These are phyloP conservation scores for Epinephelus coioides DNA, from an alignment of 2,797 vertebrate species.

Conservation along the genomic window DNA sequence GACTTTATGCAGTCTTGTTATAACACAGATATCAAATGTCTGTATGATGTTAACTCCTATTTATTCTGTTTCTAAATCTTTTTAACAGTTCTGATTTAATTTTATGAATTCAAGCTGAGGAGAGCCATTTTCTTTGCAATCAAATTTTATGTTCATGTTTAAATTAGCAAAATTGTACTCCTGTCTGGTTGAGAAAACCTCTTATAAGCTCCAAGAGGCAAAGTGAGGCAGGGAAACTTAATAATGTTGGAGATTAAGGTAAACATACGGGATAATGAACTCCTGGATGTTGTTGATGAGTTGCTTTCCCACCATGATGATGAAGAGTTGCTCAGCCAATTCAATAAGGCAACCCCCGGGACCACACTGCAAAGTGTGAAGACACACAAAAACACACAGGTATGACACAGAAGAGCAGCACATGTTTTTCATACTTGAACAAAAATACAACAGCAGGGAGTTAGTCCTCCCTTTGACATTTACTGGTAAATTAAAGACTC, in stretches of 20 bases:
- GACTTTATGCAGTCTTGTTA: background rate
- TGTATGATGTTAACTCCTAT: background rate
- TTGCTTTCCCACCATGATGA: slow-evolving; percentile 91
- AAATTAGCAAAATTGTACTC: background rate
- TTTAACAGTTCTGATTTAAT: background rate
- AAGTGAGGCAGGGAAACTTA: background rate
- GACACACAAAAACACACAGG: slow-evolving; percentile 39
- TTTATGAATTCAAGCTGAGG: background rate
- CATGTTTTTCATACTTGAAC: background rate
- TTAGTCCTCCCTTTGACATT: background rate
- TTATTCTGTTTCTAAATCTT: background rate
- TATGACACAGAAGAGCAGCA: background rate
- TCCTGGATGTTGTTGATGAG: slow-evolving; percentile 89
- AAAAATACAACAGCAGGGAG: background rate
- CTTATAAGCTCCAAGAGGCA: background rate
- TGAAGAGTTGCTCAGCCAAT: slow-evolving; percentile 88
- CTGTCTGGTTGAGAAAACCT: background rate
- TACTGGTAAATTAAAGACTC: slow-evolving; percentile 61
- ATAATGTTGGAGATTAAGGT: background rate
- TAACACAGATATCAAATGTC: background rate
- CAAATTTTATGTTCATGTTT: background rate
- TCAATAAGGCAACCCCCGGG: slow-evolving; percentile 88
- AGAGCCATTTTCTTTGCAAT: background rate
- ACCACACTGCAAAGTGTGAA: slow-evolving; percentile 80
- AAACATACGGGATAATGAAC: slow-evolving; percentile 87